Conservation (phyloP, 1,140 invertebrate genomes). For the Drosophila lowei region DNA sequence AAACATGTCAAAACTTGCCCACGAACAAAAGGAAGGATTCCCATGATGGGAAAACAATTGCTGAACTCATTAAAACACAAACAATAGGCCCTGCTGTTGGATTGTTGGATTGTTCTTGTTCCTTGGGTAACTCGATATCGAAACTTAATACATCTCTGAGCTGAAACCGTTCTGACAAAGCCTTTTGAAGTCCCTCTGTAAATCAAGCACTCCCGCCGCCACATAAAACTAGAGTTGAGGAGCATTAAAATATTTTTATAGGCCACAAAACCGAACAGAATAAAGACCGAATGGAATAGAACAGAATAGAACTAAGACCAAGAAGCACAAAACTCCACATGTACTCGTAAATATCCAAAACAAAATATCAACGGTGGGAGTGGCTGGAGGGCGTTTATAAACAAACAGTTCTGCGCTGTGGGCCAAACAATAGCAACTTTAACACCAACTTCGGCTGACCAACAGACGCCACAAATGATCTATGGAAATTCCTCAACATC, state of each 20-base stretch:
- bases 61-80: slow-evolving; percentile 64
- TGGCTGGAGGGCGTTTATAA: slow-evolving; percentile 30
- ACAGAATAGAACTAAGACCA: slow-evolving; percentile 7
- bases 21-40: slow-evolving; percentile 41
- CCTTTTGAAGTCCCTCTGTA: slow-evolving; percentile 52
- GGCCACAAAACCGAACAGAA: slow-evolving; percentile 47
- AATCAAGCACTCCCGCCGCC: slow-evolving; percentile 49
- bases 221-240: slow-evolving; percentile 32
- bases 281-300: slow-evolving; percentile 23
- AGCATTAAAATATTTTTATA: slow-evolving; percentile 65
- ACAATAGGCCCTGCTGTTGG: slow-evolving; percentile 48
- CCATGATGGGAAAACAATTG: slow-evolving; percentile 46
- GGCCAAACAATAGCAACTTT: slow-evolving; percentile 40
- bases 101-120: slow-evolving; percentile 46
- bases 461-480: slow-evolving; percentile 70
- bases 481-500: slow-evolving; percentile 61
- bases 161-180: slow-evolving; percentile 46
- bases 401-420: slow-evolving; percentile 24
- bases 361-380: slow-evolving; percentile 12
- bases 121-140: slow-evolving; percentile 58
- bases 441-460: slow-evolving; percentile 56
- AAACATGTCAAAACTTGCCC: slow-evolving; percentile 68
- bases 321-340: slow-evolving; percentile 28
- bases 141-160: slow-evolving; percentile 64
- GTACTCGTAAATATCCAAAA: slow-evolving; percentile 34